Base-by-base conservation (phyloP, 2,888 invertebrate species). In the Lycaena phlaeas region DNA sequence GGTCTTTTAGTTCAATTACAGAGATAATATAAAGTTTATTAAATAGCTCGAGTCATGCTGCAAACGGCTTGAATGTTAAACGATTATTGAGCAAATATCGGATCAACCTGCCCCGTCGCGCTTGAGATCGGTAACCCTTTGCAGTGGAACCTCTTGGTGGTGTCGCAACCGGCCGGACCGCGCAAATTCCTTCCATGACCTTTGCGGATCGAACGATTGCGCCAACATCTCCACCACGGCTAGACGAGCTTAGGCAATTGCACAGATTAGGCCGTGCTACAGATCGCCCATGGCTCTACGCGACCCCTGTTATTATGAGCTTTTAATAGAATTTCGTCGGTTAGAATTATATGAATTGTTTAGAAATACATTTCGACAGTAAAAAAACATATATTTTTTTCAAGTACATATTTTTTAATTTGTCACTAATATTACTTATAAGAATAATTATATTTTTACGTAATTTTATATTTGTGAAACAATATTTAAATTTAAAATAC, bases 151-250 rank as follows among this genome's bases (percentile, higher is more conserved):
- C 69, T 73, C 73, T 67, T 62, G 62, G 64, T 57, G 52, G 73
- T 79, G 78, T 77, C 64, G 81, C 70, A 79, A 79, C 66, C 54
- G 49, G 65, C 76, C 66, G 81, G 81, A 79, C 81, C 64, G 81
- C 78, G 81, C 79, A 64, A 81, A 82, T 82, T 79, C 82, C 81
- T 81, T 71, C 76, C 73, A 64, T 81, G 81, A 82, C 82, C 82
- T 82, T 81, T 82, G 81, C 70, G 74, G 76, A 79, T 77, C 70
- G 79, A 76, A 70, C 69, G 76, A 78, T 79, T 81, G 81, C 81
- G 54, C 72, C 73, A 77, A 66, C 60, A 76, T 71, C 74, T 78
- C 75, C 59, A 68, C 60, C 60, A 59, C 61, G 71, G 63, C 76
- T 75, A 75, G 75, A 77, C 81, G 59, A 62, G 71, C 79, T 81